Evolutionary conservation across 2,797 vertebrate species (phyloP).

Genomic region (Notamacropus eugenii): DNA sequence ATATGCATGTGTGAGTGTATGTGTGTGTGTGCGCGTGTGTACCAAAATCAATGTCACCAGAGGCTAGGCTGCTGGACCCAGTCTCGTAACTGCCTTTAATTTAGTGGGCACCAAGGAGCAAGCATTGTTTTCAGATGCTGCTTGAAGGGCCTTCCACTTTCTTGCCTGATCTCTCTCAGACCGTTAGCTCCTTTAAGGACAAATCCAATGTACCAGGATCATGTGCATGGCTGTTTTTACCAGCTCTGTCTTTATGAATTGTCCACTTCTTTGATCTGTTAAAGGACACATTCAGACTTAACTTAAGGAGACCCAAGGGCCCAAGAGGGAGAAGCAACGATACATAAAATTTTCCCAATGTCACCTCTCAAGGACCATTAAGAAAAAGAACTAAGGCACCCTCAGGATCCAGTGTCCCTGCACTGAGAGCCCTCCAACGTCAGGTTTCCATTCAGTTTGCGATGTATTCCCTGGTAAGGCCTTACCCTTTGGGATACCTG

Average conservation of each 20-base stretch:
- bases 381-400: neutral
- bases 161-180: neutral
- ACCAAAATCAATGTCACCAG: neutral
- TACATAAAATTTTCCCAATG: neutral
- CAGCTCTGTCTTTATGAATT: slow-evolving; percentile 1
- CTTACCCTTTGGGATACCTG: slow-evolving; percentile 99
- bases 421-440: slow-evolving; percentile 58
- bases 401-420: neutral
- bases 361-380: neutral
- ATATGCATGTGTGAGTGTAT: neutral
- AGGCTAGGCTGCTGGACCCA: slow-evolving; percentile 12
- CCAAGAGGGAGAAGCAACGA: rapidly evolving
- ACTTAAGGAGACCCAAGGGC: neutral
- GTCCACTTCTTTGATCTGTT: neutral
- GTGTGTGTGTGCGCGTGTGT: too few relatives aligned
- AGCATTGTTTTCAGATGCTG: slow-evolving; percentile 31
- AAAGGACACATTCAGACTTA: neutral
- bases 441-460: slow-evolving; percentile 91
- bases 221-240: slow-evolving; percentile 42
- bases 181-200: slow-evolving; percentile 45
- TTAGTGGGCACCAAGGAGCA: neutral
- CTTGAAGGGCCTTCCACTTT: neutral
- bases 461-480: slow-evolving; percentile 90
- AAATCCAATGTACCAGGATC: slow-evolving; percentile 49
- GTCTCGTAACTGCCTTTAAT: neutral